Evolutionary conservation across 2,888 invertebrate species (phyloP).

Genomic region (Hypselothyrea guttata): DNA sequence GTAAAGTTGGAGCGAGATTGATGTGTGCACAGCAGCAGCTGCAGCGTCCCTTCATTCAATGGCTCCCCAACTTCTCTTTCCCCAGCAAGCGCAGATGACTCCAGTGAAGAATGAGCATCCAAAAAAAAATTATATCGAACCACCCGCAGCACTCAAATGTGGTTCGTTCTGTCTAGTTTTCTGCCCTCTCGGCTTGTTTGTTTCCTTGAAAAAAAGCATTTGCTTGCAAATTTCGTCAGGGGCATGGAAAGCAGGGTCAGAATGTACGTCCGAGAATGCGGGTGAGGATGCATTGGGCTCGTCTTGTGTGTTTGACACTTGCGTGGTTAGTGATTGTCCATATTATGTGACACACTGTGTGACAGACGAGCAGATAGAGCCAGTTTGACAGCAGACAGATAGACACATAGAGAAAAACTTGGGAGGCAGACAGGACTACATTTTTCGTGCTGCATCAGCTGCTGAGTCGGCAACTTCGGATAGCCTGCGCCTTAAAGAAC

Average conservation of each 20-base stretch:
- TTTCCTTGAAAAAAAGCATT: constrained; percentile 60
- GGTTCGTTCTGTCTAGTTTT: constrained; percentile 33
- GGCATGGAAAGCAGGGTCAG: constrained; percentile 13
- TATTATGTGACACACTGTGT: constrained; percentile 64
- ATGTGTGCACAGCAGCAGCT: constrained; percentile 58
- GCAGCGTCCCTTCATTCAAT: constrained; percentile 23
- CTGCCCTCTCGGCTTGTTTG: background rate
- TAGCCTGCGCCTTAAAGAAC: constrained; percentile 32
- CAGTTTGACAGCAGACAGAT: constrained; percentile 11
- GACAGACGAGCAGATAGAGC: constrained; percentile 39
- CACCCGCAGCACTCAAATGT: constrained; percentile 65
- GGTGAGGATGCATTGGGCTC: constrained; percentile 33
- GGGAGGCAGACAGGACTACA: constrained; percentile 20
- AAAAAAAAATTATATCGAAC: constrained; percentile 57
- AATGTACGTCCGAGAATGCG: constrained; percentile 5
- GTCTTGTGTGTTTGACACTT: constrained; percentile 72
- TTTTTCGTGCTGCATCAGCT: constrained; percentile 45
- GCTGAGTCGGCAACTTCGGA: constrained; percentile 51
- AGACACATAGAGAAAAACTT: background rate
- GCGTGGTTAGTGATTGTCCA: constrained; percentile 70
- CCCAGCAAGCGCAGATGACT: constrained; percentile 17
- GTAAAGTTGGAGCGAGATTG: constrained; percentile 67
- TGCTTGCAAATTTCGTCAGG: constrained; percentile 61
- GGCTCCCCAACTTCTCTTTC: background rate
- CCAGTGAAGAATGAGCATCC: constrained; percentile 10